Conservation (phyloP, 2,888 invertebrate species). For the Caenorhabditis sp. region DNA sequence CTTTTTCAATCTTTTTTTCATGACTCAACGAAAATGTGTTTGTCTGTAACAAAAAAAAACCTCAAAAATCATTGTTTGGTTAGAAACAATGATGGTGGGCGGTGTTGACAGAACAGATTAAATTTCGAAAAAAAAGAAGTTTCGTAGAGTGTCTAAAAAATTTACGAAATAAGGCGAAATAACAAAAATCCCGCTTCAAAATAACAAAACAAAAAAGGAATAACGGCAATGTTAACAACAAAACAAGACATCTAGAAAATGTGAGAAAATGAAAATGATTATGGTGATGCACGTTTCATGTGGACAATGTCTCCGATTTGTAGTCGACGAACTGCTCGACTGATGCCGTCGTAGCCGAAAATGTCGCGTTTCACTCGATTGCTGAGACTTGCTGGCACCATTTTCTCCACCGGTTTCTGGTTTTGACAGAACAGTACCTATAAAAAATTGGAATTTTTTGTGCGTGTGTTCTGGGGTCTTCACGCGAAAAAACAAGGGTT, state of each 20-base stretch:
- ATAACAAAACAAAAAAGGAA: background rate
- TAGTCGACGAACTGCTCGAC: background rate
- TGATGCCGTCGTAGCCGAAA: background rate
- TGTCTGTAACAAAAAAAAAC: background rate
- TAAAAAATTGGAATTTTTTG: background rate
- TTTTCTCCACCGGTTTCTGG: background rate
- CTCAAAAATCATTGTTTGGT: background rate
- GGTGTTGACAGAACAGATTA: background rate
- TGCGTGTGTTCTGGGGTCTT: too few relatives aligned
- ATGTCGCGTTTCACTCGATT: background rate
- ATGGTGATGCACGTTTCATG: too few relatives aligned
- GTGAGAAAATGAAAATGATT: too few relatives aligned
- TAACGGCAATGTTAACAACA: background rate
- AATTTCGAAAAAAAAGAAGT: background rate
- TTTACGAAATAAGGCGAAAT: background rate
- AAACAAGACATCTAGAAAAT: too few relatives aligned
- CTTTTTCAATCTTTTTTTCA: too few relatives aligned
- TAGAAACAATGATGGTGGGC: background rate
- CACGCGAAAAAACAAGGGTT: too few relatives aligned
- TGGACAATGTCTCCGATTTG: background rate
- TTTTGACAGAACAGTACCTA: conserved; percentile 3
- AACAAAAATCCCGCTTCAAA: background rate
- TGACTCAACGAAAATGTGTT: background rate
- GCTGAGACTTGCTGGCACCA: background rate
- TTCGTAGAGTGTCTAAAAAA: background rate